Conservation (phyloP, 2,113 vertebrate genomes). For the Sisor rabdophorus region DNA sequence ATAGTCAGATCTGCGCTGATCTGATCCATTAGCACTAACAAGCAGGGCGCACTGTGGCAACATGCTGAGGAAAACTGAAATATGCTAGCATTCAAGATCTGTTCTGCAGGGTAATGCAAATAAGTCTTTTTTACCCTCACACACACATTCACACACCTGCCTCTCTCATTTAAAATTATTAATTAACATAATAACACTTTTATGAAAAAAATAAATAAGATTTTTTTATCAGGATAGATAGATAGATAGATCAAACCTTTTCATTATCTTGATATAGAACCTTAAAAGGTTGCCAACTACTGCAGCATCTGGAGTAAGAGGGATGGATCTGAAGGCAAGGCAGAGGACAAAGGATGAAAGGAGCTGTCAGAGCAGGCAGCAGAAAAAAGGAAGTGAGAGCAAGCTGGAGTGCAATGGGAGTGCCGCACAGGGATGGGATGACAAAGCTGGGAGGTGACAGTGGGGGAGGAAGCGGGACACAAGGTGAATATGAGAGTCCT, state of each 20-base stretch:
- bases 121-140: slow-evolving; percentile 47
- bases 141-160: too few species aligned
- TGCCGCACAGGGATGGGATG: slow-evolving; percentile 42
- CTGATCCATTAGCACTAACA: slow-evolving; percentile 66
- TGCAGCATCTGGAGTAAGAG: slow-evolving; percentile 31
- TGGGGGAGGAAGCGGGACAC: slow-evolving; percentile 37
- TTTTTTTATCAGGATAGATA: too few species aligned
- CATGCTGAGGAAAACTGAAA: slow-evolving; percentile 62
- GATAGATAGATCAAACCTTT: slow-evolving; percentile 27
- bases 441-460: slow-evolving; percentile 49
- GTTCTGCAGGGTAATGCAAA: slow-evolving; percentile 49
- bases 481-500: slow-evolving; percentile 50
- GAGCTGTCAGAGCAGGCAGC: slow-evolving; percentile 43
- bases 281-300: not conserved
- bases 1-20: slow-evolving; percentile 58
- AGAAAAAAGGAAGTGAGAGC: slow-evolving; percentile 40
- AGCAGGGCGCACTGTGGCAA: slow-evolving; percentile 49
- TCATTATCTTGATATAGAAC: slow-evolving; percentile 27
- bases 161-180: too few species aligned
- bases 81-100: slow-evolving; percentile 61
- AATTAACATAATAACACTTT: too few species aligned
- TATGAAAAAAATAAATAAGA: too few species aligned
- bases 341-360: slow-evolving; percentile 47
- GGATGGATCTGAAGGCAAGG: slow-evolving; percentile 39
- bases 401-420: slow-evolving; percentile 44